A percentile compares a stretch with the other conserved stretches of the same genome.
phyloP scores from a whole-genome alignment of 2,113 vertebrate genomes.

The Chaetodon trifascialis region DNA sequence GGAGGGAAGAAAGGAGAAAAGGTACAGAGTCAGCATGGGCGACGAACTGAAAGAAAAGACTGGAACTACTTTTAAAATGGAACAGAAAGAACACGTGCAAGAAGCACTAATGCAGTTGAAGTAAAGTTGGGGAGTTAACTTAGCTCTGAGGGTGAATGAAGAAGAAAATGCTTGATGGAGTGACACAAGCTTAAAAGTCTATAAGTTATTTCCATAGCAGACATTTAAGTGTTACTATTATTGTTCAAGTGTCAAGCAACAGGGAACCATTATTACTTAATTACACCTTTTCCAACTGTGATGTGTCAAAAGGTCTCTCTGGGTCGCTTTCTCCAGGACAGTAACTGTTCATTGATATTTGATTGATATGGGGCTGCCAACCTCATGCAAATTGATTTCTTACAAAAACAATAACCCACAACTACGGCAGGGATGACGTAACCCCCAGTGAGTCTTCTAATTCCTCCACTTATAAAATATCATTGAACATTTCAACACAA shows the following conservation, averaged over 20 bases:
- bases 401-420: too few species aligned
- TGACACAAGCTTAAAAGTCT: background rate
- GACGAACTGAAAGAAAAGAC: background rate
- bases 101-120: background rate
- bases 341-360: background rate
- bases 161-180: background rate
- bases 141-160: background rate
- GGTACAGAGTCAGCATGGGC: background rate
- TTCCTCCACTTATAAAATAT: background rate
- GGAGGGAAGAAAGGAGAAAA: constrained; percentile 7
- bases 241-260: background rate
- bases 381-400: background rate
- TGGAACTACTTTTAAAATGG: background rate
- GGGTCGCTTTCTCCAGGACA: background rate
- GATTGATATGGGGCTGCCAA: background rate
- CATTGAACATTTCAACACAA: constrained; percentile 1
- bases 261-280: background rate
- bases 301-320: background rate
- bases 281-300: background rate
- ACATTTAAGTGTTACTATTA: background rate
- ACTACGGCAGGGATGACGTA: background rate
- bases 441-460: background rate
- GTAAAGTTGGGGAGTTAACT: background rate
- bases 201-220: background rate
- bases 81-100: background rate